Evolutionary conservation across 2,888 invertebrate genomes (phyloP), one percentile per base, ranked within the genome.

Genomic region (Zaprionus bogoriensis): DNA sequence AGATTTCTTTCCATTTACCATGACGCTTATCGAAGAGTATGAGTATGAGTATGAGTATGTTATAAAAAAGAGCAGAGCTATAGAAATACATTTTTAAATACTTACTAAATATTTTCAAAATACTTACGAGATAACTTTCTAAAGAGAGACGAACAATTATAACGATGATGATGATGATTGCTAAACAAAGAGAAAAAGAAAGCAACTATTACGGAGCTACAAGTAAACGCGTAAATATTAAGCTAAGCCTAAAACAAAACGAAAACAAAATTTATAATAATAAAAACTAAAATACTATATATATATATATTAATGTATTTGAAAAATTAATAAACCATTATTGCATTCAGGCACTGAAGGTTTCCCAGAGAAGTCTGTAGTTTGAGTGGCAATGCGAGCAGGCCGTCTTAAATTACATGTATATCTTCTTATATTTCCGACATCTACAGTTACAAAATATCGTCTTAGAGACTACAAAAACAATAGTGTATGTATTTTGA

Each of bases 161-260:
- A 60, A 67, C 68, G 54, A 74, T 69, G 52, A 62, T 54, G 64
- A 54, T 44, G 62, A 67, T 68, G 54, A 74, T 69, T 69, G 50
- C 69, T 39, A 67, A 59, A 76, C 48, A 51, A 48, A 63, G 46
- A 52, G 12, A 45, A 55, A 52, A 50, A 69, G 59, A 39, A 39
- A 20, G 19, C 17, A 20, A 39, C 17, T 20, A 39, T 61, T 51
- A 65, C 71, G 25, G 17, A 67, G 64, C 71, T 71, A 62, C 60
- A 62, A 70, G 50, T 68, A 59, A 75, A 52, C 54, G 48, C 71
- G 65, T 81, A 80, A 62, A 69, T 71, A 50, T 61, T 84, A 79
- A 64, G 75, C 17, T 74, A 67, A 70, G 58, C 20, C 44, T 57
- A 68, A 64, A 39, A 41, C 5, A 22, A 68, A 65, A 36, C 27